Evolutionary conservation across 2,113 vertebrate genomes (phyloP).

Genomic region (Scalopus aquaticus): DNA sequence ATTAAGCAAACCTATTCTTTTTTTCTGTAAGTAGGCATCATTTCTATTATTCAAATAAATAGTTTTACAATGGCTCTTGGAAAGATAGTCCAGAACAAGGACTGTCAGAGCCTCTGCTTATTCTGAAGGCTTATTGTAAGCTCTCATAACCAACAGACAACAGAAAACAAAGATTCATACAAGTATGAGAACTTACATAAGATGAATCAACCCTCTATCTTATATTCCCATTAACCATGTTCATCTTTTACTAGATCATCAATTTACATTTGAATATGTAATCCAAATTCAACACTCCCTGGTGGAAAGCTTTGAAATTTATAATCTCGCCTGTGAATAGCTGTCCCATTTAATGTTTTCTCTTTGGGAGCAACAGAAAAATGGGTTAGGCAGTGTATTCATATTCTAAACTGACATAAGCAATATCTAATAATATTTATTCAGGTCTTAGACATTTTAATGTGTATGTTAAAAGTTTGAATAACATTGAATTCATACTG

Average conservation of each 20-base stretch:
- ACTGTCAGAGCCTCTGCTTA: background rate
- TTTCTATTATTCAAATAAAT: background rate
- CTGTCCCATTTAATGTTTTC: conserved; percentile 58
- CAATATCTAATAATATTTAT: conserved; percentile 39
- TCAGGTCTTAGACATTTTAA: conserved; percentile 30
- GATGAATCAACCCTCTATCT: background rate
- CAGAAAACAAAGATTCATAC: background rate
- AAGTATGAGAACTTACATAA: background rate
- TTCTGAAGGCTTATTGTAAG: background rate
- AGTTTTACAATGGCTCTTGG: background rate
- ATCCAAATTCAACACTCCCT: conserved; percentile 28
- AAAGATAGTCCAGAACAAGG: background rate
- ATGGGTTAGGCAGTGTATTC: conserved; percentile 42
- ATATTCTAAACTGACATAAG: conserved; percentile 30
- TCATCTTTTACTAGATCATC: background rate
- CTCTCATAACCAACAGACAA: background rate
- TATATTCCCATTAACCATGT: conserved; percentile 8
- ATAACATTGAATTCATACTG: conserved; percentile 26
- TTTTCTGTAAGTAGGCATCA: background rate
- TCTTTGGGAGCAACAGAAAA: conserved; percentile 51
- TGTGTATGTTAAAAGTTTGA: conserved; percentile 14
- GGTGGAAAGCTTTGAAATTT: conserved; percentile 50
- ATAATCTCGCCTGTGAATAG: conserved; percentile 48
- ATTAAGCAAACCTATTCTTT: background rate
- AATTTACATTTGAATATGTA: conserved; percentile 10